Evolutionary conservation across 2,888 invertebrate genomes (phyloP), one percentile per base, ranked within the genome.

Genomic region (Agrochola litura): DNA sequence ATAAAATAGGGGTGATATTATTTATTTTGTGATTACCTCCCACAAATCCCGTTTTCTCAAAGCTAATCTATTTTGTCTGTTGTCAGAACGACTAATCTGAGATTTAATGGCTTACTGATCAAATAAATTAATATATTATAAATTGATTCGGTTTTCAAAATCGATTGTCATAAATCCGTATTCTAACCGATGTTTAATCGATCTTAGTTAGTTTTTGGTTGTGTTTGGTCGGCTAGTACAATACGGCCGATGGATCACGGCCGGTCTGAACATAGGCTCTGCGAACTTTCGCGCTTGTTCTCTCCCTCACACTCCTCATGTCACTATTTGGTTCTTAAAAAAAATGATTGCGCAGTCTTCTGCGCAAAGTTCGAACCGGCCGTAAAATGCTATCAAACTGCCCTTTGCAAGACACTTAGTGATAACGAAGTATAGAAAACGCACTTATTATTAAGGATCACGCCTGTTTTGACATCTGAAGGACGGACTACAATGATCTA

Each of bases 401-500:
- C 81, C 69, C 30, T 71, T 68, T 22, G 71, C 16, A 56, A 25
- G 30, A 56, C 25, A n/a, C 16, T 14, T 54, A 54, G 22, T 58
- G 41, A 76, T 81, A 81, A 72, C 56, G 58, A 71, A 54, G 63
- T 73, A 65, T 78, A 74, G 65, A 68, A 74, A 68, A 73, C 69
- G 68, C 73, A 80, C 85, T 81, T 79, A 82, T 60, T 37, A 72
- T 68, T 77, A 78, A 73, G 54, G 25, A 85, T 63, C 81, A 85
- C 81, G 79, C 79, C 74, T 83, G 65, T 86, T 70, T 74, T 75
- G 69, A 72, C 75, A 80, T 25, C 88, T 85, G 89, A 90, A 91
- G 94, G 94, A 94, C 94, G 94, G 94, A 94, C 89, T 90, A 89
- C 91, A 91, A 90, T 72, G 69, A 87, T 88, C 89, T 93, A 93